Evolutionary conservation across 2,888 invertebrate species (phyloP), one percentile per base, ranked within the genome.

Genomic region (Apeira syringaria): DNA sequence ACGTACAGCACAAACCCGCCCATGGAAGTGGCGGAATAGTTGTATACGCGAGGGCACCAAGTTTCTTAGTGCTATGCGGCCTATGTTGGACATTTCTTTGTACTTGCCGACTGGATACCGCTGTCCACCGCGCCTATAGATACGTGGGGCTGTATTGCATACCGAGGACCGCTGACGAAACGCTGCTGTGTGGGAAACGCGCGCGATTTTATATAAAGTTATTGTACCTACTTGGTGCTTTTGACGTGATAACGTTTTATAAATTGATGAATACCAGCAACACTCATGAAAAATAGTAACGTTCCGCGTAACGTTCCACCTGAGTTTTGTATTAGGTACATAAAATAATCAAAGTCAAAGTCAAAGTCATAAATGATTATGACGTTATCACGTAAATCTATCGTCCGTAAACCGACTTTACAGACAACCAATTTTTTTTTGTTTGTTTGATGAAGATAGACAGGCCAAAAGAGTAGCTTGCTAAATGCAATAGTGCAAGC

Each of bases 81-180:
- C 66, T 77, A 87, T 85, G 80, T 61, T 59, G 59, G 78, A 61
- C 60, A 80, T 76, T 70, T 72, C 85, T 89, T 89, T 89, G 85
- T 75, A 65, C 45, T 56, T 54, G 74, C 87, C 87, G 86, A 58
- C 50, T 54, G 49, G 30, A 51, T 50, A 52, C 55, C 37, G 30
- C 24, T 25, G 20, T 18, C 33, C 35, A 10, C 15, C 29, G 28
- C 22, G n/a, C 15, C 17, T 38, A 27, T 26, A 39, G 18, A 20
- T 39, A 26, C 30, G 29, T 24, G 26, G 32, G 26, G 32, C 33
- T 15, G 27, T 39, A 18, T 32, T 13, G 34, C 45, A 39, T 45
- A 39, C 39, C 45, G 28, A 3, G 20, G 34, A 18, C 67, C 74
- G 47, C 50, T 60, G 67, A 59, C 64, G 50, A 65, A 64, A 63